A percentile compares a stretch with the other conserved stretches of the same genome.
Evolutionary conservation across 2,888 invertebrate genomes (phyloP).

Genomic region (Catocala fraxini): DNA sequence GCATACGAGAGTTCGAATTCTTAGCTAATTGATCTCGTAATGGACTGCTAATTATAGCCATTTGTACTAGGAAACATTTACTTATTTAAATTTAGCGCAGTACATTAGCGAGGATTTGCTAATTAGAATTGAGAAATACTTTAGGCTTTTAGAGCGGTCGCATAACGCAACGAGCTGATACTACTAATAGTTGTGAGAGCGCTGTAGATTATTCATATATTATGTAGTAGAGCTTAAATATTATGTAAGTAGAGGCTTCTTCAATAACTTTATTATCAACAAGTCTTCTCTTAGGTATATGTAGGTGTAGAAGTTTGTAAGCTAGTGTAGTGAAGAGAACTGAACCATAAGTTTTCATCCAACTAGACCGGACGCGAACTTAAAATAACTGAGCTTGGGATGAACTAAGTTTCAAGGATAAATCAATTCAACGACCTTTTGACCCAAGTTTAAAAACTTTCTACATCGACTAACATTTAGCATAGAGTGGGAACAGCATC

Average conservation of each 20-base stretch:
- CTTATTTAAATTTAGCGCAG: constrained; percentile 2
- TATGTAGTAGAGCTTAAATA: no score
- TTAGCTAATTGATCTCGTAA: constrained; percentile 21
- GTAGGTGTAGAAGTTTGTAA: background rate
- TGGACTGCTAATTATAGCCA: constrained; percentile 15
- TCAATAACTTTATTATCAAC: no score
- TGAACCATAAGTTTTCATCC: background rate
- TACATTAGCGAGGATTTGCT: background rate
- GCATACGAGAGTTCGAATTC: constrained; percentile 14
- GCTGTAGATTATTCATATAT: no score
- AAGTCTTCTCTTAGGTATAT: background rate
- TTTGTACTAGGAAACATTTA: background rate
- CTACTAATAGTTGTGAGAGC: no score
- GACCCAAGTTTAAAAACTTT: constrained; percentile 9
- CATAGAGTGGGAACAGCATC: background rate
- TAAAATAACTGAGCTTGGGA: constrained; percentile 6
- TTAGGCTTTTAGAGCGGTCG: no score
- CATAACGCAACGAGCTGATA: no score
- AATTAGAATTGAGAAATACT: background rate
- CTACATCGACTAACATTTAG: background rate
- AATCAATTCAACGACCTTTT: constrained; percentile 17
- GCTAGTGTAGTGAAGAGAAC: background rate
- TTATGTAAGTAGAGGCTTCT: no score
- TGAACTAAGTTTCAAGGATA: constrained; percentile 13
- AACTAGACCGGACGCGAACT: background rate